Percentiles rank a stretch among this genome's conserved stretches.
Conservation (phyloP, 2,113 vertebrate species). For the mouse (Mus musculus) region GRCm39 chr9:61816001-61816500, state of each 20-base stretch:
- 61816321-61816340: not conserved
- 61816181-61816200: too few relatives aligned
- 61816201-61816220: too few relatives aligned
- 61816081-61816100: too few relatives aligned
- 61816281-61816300: not conserved
- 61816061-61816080: not conserved
- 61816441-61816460: not conserved
- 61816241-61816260: not conserved
- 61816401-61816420: not conserved
- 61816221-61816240: not conserved
- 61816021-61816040: too few relatives aligned
- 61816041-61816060: not conserved
- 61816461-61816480: not conserved
- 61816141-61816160: too few relatives aligned
- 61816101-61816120: too few relatives aligned
- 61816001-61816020: too few relatives aligned
- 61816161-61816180: not conserved
- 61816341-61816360: not conserved
- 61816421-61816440: not conserved
- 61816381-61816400: too few relatives aligned
- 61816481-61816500: not conserved
- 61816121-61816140: too few relatives aligned
- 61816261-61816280: not conserved
- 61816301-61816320: not conserved
- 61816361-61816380: not conserved